These are phyloP conservation scores for Boloria selene DNA, from an alignment of 2,888 invertebrate species.

Conservation along the genomic window DNA sequence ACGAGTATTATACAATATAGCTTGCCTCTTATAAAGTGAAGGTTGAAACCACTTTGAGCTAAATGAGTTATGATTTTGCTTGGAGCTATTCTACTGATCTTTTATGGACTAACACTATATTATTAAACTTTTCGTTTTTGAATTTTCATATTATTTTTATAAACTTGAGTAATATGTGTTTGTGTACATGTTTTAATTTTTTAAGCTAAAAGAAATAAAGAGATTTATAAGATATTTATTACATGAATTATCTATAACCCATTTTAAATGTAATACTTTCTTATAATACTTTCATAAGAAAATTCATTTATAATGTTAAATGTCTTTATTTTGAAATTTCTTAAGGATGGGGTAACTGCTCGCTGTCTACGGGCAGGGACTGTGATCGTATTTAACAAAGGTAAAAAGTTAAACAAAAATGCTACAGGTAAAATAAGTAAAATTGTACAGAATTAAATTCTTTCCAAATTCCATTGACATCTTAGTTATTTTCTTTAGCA, in stretches of 20 bases:
- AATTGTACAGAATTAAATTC: neutral
- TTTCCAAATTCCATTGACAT: conserved; percentile 12
- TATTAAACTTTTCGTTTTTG: neutral
- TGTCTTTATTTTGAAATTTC: no score
- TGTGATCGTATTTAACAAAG: neutral
- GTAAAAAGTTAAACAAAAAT: neutral
- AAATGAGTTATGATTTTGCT: conserved; percentile 29
- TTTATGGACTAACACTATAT: conserved; percentile 1
- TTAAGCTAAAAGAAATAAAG: no score
- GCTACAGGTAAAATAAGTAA: conserved; percentile 5
- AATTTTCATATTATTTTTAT: neutral
- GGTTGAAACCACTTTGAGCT: conserved; percentile 50
- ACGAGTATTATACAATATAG: conserved; percentile 53
- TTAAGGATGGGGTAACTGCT: no score
- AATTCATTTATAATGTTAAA: no score
- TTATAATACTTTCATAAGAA: no score
- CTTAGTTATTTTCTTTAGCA: conserved; percentile 30
- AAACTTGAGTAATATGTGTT: no score
- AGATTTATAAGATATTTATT: no score
- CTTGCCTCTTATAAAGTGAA: conserved; percentile 52
- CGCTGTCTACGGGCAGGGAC: no score
- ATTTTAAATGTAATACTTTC: no score
- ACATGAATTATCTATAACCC: no score
- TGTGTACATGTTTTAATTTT: no score
- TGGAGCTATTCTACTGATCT: neutral